phyloP scores from a whole-genome alignment of 2,797 vertebrate species.

The Cuniculus paca region DNA sequence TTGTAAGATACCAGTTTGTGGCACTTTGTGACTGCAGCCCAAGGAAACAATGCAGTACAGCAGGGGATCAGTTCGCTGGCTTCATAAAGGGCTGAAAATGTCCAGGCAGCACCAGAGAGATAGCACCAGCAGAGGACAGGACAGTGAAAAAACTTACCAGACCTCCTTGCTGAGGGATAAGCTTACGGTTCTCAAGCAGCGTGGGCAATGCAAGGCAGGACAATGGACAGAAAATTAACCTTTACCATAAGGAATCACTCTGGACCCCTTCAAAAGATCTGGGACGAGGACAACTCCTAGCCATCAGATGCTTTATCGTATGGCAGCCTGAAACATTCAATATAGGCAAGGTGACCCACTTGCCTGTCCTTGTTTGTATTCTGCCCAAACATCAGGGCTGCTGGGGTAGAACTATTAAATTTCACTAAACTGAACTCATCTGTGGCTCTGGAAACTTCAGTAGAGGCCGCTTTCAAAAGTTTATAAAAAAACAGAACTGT shows the following conservation, averaged over 20 bases:
- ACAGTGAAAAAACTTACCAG: not conserved
- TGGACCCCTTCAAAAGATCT: not conserved
- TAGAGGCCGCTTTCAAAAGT: conserved; percentile 47
- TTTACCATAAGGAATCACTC: not conserved
- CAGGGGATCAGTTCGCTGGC: not conserved
- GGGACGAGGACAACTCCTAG: not conserved
- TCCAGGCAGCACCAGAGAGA: not conserved
- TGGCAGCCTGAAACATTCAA: not conserved
- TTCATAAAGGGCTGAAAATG: not conserved
- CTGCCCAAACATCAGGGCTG: not conserved
- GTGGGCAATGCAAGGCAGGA: not conserved
- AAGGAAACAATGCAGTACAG: not conserved
- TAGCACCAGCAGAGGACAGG: not conserved
- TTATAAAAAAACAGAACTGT: not conserved
- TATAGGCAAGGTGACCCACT: not conserved
- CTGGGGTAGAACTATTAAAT: not conserved
- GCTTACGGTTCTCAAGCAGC: not conserved
- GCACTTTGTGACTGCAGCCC: not conserved
- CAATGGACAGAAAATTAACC: not conserved
- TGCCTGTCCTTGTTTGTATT: not conserved
- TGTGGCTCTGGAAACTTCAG: not conserved
- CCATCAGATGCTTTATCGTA: not conserved
- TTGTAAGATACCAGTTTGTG: not conserved
- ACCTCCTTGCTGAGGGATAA: not conserved
- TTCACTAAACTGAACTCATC: not conserved